Evolutionary conservation across 1,140 invertebrate species (phyloP), one percentile per base, ranked within the genome.

Genomic region (Apolygus lucorum): DNA sequence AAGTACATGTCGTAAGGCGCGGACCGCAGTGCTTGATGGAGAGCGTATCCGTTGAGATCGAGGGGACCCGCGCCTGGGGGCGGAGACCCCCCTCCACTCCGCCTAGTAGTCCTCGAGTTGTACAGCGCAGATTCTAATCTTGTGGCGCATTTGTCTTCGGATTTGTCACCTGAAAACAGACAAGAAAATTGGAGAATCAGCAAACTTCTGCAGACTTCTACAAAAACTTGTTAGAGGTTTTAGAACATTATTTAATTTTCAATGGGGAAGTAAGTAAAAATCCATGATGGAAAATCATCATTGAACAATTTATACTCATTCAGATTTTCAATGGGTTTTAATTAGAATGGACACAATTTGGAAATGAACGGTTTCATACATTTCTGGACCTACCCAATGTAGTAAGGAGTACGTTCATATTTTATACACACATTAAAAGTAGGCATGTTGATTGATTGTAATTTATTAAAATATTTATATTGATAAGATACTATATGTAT

Each of bases 1-100:
- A 87, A 84, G 72, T 86, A 86, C 85, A 87, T 86, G 70, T 86
- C 85, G 14, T 84, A 80, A 1, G 85, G 84, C 14, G 81, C 84
- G 24, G 79, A 79, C 52, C 84, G 76, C 73, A 87, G 77, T 69
- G 82, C 80, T 74, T 86, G 84, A 72, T 86, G 83, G 24, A 87
- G 72, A 17, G 84, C 84, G 76, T 86, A 87, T 13, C 86, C 85
- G 63, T 84, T 81, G 13, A 86, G 78, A 75, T 86, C 83, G n/a
- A 87, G 63, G 14, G 68, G 27, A 8, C 70, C 49, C 1, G 65
- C 28, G 2, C 22, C 63, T 62, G 54, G 17, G 11, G 54, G 2
- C 4, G 22, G 8, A 14, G 68, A 2, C 1, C 29, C 63, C 0
- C 68, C 28, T 26, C 42, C 59, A 59, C 54, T 59, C 22, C 54